A percentile compares a stretch with the other conserved stretches of the same genome.
These are phyloP conservation scores for Sicus ferrugineus DNA, from an alignment of 2,888 invertebrate species.

Conservation along the genomic window DNA sequence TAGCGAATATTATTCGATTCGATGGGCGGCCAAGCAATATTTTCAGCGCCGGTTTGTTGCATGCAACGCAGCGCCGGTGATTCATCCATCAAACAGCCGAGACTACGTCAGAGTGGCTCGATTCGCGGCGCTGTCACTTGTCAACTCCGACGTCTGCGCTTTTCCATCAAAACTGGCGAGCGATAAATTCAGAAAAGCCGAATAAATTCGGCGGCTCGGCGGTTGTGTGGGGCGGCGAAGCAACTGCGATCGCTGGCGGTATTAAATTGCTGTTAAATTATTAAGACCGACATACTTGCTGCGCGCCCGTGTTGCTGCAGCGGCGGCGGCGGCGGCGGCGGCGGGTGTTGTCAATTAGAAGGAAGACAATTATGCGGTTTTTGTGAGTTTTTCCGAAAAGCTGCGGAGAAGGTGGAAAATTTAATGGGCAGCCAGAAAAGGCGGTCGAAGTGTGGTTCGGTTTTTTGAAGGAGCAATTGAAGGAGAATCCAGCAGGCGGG, in stretches of 20 bases:
- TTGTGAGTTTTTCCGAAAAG: constrained; percentile 37
- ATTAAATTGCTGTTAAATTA: constrained; percentile 38
- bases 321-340: constrained; percentile 40
- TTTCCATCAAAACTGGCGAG: constrained; percentile 30
- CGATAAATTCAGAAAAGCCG: constrained; percentile 29
- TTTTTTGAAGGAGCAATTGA: neutral
- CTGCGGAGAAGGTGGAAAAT: constrained; percentile 43
- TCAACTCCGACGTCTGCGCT: constrained; percentile 8
- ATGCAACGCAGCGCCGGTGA: constrained; percentile 14
- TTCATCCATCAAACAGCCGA: constrained; percentile 16
- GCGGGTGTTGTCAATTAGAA: constrained; percentile 54
- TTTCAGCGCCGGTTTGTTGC: neutral
- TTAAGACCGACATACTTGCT: constrained; percentile 32
- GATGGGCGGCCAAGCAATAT: neutral
- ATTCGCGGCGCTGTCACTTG: constrained; percentile 20
- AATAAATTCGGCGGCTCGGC: too few relatives aligned
- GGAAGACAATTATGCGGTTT: constrained; percentile 53
- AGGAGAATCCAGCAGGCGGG: neutral
- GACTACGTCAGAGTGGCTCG: neutral
- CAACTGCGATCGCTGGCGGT: neutral
- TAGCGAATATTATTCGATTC: too few relatives aligned
- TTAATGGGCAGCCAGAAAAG: constrained; percentile 61
- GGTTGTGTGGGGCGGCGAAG: neutral
- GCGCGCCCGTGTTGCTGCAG: constrained; percentile 37
- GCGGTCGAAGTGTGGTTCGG: constrained; percentile 35